These are phyloP conservation scores for Anoura caudifer DNA, from an alignment of 2,113 vertebrate genomes.

Conservation along the genomic window DNA sequence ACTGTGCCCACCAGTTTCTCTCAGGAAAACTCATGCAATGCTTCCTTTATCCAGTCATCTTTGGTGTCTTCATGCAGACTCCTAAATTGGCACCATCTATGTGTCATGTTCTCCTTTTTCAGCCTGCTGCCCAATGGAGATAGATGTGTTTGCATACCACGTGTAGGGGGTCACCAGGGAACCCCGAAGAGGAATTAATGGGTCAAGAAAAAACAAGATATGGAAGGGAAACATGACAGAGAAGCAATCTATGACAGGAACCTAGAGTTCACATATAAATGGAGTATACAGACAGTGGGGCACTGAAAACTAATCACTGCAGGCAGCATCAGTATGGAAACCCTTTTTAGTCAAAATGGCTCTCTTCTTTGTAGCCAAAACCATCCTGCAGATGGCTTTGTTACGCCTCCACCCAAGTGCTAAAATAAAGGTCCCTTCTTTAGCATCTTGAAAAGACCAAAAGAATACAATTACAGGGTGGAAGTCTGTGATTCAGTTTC, in stretches of 20 bases:
- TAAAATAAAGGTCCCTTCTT: slow-evolving; percentile 69
- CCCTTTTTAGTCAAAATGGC: slow-evolving; percentile 14
- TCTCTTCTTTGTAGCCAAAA: background rate
- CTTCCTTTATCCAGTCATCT: background rate
- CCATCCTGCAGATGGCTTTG: slow-evolving; percentile 45
- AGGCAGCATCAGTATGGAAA: background rate
- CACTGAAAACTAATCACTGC: background rate
- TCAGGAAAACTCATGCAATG: background rate
- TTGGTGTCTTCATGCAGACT: background rate
- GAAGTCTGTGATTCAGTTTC: slow-evolving; percentile 48
- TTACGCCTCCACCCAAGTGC: slow-evolving; percentile 43
- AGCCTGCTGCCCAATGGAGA: background rate
- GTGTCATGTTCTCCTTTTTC: background rate
- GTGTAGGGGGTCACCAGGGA: background rate
- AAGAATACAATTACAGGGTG: slow-evolving; percentile 60
- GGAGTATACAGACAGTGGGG: background rate
- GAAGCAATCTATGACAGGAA: background rate
- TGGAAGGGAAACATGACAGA: background rate
- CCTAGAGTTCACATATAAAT: background rate
- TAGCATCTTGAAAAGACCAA: slow-evolving; percentile 53
- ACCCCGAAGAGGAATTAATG: background rate
- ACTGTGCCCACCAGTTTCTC: background rate
- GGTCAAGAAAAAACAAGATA: background rate
- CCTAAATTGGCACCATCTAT: background rate
- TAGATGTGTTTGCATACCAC: background rate